Conservation (phyloP, 2,797 vertebrate genomes). For the Brachymystax lenok region DNA sequence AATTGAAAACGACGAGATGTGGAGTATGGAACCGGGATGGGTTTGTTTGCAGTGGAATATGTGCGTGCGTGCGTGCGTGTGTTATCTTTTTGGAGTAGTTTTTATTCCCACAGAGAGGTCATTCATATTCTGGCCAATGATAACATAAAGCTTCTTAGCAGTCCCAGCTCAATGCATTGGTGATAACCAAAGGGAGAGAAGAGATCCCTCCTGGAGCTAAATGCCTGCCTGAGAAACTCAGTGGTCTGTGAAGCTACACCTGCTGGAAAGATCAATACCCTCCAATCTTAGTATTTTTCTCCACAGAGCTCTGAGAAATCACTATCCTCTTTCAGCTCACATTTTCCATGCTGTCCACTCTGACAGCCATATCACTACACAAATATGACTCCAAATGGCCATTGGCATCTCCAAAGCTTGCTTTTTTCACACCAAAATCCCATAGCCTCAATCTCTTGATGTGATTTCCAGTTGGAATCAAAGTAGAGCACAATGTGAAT, state of each 20-base stretch:
- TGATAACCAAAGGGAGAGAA: constrained; percentile 56
- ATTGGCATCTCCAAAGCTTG: background rate
- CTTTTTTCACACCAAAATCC: background rate
- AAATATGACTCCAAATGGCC: too few species aligned
- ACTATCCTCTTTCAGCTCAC: constrained; percentile 54
- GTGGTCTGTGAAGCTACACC: constrained; percentile 57
- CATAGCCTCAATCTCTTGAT: background rate
- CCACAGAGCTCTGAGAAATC: constrained; percentile 65
- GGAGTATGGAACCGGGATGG: background rate
- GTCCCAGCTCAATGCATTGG: constrained; percentile 30
- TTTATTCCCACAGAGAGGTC: constrained; percentile 51
- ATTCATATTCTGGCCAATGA: constrained; percentile 66
- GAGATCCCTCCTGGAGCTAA: constrained; percentile 43
- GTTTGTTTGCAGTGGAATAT: constrained; percentile 1
- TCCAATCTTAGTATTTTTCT: constrained; percentile 68
- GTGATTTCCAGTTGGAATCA: background rate
- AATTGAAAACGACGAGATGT: background rate
- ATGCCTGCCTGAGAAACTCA: constrained; percentile 54
- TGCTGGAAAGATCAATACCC: constrained; percentile 67
- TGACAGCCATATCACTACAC: background rate
- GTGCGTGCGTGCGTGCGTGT: constrained; percentile 1
- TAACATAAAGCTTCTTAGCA: constrained; percentile 59
- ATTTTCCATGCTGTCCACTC: constrained; percentile 50
- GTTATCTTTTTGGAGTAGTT: constrained; percentile 35
- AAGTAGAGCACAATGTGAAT: background rate